Percentiles rank a stretch among this genome's conserved stretches.
phyloP scores from a whole-genome alignment of 2,888 invertebrate species.

The Pediacus dermestoides region DNA sequence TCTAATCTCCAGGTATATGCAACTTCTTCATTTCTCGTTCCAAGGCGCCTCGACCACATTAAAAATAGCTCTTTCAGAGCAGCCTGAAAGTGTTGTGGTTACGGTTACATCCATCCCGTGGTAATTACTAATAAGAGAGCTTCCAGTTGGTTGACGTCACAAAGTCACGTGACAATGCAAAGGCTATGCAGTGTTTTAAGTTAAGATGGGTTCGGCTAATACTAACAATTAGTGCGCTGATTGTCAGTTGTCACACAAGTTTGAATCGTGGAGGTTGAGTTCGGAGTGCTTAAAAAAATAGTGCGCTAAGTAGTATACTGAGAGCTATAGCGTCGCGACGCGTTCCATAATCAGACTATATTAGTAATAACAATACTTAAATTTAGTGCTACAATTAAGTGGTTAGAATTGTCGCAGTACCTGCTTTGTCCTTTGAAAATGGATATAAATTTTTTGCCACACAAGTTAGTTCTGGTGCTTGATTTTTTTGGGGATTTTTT shows the following conservation, averaged over 20 bases:
- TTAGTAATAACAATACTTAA: neutral
- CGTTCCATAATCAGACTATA: neutral
- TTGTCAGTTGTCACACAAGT: constrained; percentile 32
- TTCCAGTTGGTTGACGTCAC: constrained; percentile 23
- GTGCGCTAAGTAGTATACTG: constrained; percentile 20
- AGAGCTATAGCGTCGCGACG: no score
- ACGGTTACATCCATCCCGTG: constrained; percentile 4
- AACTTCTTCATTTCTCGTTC: no score
- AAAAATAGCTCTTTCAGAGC: no score
- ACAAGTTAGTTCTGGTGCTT: constrained; percentile 39
- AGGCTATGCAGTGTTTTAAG: constrained; percentile 20
- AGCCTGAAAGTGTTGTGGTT: constrained; percentile 1
- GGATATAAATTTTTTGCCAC: constrained; percentile 39
- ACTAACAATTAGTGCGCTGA: constrained; percentile 28
- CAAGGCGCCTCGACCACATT: no score
- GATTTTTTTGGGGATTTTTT: no score
- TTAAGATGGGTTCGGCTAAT: constrained; percentile 29
- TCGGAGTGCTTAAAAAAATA: constrained; percentile 17
- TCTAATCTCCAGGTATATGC: no score
- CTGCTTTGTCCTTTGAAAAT: no score
- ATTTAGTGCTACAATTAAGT: neutral
- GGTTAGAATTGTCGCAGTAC: constrained; percentile 7
- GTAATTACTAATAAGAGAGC: constrained; percentile 7
- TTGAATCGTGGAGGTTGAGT: constrained; percentile 24
- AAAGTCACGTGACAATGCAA: constrained; percentile 21